Evolutionary conservation across 2,888 invertebrate genomes (phyloP).

Genomic region (Eustalomyia histrio): DNA sequence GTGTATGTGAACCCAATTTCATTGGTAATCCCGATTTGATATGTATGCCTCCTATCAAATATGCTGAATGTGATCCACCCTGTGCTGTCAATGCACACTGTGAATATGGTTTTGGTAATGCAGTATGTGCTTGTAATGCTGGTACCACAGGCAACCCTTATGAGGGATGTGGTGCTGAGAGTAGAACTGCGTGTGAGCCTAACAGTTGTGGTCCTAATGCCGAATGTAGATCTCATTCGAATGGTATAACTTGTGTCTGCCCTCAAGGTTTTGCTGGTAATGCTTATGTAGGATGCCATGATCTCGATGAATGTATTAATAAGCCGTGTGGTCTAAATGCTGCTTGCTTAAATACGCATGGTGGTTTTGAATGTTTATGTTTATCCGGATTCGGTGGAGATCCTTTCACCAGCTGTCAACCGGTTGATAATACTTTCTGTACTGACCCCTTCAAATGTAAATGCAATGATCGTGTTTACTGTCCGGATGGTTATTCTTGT

Average conservation of each 20-base stretch:
- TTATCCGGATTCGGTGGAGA: slow-evolving; percentile 91
- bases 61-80: slow-evolving; percentile 88
- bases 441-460: slow-evolving; percentile 85
- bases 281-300: slow-evolving; percentile 91
- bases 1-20: slow-evolving; percentile 92
- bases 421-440: slow-evolving; percentile 85
- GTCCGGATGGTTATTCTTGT: slow-evolving; percentile 89
- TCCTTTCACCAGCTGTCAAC: slow-evolving; percentile 90
- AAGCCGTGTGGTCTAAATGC: slow-evolving; percentile 92
- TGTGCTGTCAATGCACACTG: slow-evolving; percentile 93
- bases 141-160: slow-evolving; percentile 94
- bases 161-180: slow-evolving; percentile 86
- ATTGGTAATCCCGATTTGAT: slow-evolving; percentile 93
- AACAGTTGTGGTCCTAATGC: slow-evolving; percentile 89
- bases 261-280: slow-evolving; percentile 92
- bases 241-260: slow-evolving; percentile 89
- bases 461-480: slow-evolving; percentile 86
- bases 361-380: slow-evolving; percentile 94
- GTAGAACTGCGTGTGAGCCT: slow-evolving; percentile 85
- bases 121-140: slow-evolving; percentile 90
- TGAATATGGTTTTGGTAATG: slow-evolving; percentile 86
- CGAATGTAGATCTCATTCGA: slow-evolving; percentile 87
- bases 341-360: slow-evolving; percentile 93
- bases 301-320: slow-evolving; percentile 89
- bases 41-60: slow-evolving; percentile 92